These are phyloP conservation scores for Apis laboriosa DNA, from an alignment of 1,140 invertebrate species.

Conservation along the genomic window DNA sequence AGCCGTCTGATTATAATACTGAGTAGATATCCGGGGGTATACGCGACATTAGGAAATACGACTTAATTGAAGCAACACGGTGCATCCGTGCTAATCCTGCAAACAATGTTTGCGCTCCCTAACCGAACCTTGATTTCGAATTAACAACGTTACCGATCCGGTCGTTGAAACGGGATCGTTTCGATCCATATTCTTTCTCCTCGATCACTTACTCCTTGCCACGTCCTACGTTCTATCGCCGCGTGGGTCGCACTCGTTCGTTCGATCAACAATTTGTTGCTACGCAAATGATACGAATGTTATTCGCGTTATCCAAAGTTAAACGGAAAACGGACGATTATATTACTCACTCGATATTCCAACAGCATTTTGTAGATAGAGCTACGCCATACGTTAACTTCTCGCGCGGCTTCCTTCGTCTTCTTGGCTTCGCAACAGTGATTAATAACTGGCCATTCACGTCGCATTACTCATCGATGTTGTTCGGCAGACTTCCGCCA, in stretches of 20 bases:
- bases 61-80: constrained; percentile 52
- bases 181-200: too few relatives aligned
- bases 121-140: constrained; percentile 49
- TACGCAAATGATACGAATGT: background rate
- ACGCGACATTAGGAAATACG: constrained; percentile 52
- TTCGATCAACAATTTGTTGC: background rate
- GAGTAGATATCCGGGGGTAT: background rate
- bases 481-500: constrained; percentile 67
- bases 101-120: constrained; percentile 54
- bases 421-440: constrained; percentile 40
- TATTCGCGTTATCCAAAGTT: background rate
- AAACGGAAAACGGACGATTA: constrained; percentile 14
- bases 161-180: too few relatives aligned
- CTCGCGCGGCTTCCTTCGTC: constrained; percentile 44
- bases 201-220: too few relatives aligned
- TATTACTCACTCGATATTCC: constrained; percentile 50
- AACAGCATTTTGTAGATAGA: constrained; percentile 6
- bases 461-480: constrained; percentile 70
- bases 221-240: too few relatives aligned
- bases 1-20: constrained; percentile 53
- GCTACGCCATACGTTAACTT: constrained; percentile 49
- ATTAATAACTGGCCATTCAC: constrained; percentile 66
- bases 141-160: constrained; percentile 2
- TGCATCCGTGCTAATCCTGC: background rate
- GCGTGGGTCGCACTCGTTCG: too few relatives aligned